Evolutionary conservation across 1,140 invertebrate species (phyloP).

Genomic region (silkworm (Bombyx mori)): ASM3026992v2 NC_085119.1:9369501-9370000

Average conservation of each 20-base stretch:
- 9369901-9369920: too few species aligned
- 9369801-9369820: constrained; percentile 19
- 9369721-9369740: constrained; percentile 51
- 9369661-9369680: constrained; percentile 48
- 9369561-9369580: not conserved
- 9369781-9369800: constrained; percentile 31
- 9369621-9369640: constrained; percentile 40
- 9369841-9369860: not conserved
- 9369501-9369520: too few species aligned
- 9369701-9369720: constrained; percentile 29
- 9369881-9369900: too few species aligned
- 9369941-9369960: too few species aligned
- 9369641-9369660: constrained; percentile 25
- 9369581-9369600: constrained; percentile 9
- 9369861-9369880: too few species aligned
- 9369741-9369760: constrained; percentile 46
- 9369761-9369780: constrained; percentile 30
- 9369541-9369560: too few species aligned
- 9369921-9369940: too few species aligned
- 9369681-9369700: constrained; percentile 59
- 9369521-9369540: too few species aligned
- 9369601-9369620: constrained; percentile 27
- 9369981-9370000: too few species aligned
- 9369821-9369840: constrained; percentile 12
- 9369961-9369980: too few species aligned